Evolutionary conservation across 2,888 invertebrate species (phyloP).

Genomic region (Malthinus flaveolus): DNA sequence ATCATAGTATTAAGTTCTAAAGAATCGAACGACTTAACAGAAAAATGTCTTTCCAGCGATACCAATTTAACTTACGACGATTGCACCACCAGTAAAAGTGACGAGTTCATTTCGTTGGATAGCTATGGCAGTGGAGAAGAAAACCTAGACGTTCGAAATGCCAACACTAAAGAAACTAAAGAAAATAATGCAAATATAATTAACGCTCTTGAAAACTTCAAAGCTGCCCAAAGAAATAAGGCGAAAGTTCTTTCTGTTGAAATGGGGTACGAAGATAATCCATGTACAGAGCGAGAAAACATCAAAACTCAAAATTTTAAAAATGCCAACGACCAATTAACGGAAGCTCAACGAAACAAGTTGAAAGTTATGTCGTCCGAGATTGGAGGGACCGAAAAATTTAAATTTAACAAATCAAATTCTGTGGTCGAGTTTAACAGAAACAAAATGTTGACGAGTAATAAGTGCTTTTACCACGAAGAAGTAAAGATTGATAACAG

Average conservation of each 20-base stretch:
- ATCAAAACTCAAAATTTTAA: conserved; percentile 41
- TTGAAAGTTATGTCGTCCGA: conserved; percentile 64
- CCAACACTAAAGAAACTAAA: neutral
- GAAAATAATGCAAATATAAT: neutral
- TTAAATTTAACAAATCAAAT: conserved; percentile 13
- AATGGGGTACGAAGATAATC: conserved; percentile 47
- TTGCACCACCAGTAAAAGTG: neutral
- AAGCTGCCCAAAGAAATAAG: conserved; percentile 56
- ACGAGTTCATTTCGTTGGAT: neutral
- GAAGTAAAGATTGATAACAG: conserved; percentile 3
- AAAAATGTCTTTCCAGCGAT: neutral
- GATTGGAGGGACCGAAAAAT: conserved; percentile 54
- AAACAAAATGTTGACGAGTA: conserved; percentile 44
- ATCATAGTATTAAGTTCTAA: neutral
- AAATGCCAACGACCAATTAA: conserved; percentile 53
- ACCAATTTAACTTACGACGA: neutral
- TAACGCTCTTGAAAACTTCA: conserved; percentile 48
- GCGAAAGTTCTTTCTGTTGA: conserved; percentile 60
- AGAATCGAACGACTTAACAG: neutral
- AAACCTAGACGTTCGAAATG: neutral
- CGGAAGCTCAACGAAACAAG: conserved; percentile 64
- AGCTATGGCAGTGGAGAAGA: neutral
- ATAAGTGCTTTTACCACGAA: conserved; percentile 38
- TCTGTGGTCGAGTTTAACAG: conserved; percentile 40
- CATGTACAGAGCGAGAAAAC: conserved; percentile 44